These are phyloP conservation scores for Grallaria varia DNA, from an alignment of 2,113 vertebrate genomes.

Conservation along the genomic window DNA sequence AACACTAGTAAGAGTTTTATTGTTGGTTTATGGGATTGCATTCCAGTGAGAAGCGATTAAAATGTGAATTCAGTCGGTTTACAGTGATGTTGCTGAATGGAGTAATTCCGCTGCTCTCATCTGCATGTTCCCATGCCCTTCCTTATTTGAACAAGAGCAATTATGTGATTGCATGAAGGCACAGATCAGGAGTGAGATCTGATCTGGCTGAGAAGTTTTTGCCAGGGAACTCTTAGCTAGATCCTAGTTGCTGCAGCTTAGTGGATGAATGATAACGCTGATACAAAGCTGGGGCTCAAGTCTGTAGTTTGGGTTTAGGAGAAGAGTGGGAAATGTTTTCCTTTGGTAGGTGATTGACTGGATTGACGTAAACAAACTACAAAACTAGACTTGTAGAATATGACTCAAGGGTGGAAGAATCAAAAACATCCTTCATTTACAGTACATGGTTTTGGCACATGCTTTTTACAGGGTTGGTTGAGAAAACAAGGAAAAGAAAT, in stretches of 20 bases:
- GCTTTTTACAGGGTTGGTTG: background rate
- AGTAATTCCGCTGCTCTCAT: background rate
- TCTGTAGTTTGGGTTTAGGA: background rate
- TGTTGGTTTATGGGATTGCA: background rate
- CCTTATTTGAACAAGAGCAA: background rate
- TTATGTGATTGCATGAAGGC: background rate
- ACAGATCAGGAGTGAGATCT: background rate
- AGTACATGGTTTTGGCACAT: background rate
- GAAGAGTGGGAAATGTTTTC: background rate
- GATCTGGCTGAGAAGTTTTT: background rate
- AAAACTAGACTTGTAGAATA: background rate
- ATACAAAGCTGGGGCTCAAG: background rate
- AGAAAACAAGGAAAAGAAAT: background rate
- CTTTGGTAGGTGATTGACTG: background rate
- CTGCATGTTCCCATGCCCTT: background rate
- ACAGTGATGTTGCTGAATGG: background rate
- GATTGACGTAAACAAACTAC: background rate
- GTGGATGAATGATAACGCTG: background rate
- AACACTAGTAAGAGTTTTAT: background rate
- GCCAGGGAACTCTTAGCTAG: background rate
- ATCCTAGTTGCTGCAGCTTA: background rate
- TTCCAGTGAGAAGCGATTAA: background rate
- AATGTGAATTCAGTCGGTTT: background rate
- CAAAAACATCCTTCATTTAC: background rate
- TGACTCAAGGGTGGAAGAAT: background rate